Percentiles rank a stretch among this genome's conserved stretches.
Evolutionary conservation across 1,140 invertebrate genomes (phyloP).

Genomic region (Eriosoma lanigerum): DNA sequence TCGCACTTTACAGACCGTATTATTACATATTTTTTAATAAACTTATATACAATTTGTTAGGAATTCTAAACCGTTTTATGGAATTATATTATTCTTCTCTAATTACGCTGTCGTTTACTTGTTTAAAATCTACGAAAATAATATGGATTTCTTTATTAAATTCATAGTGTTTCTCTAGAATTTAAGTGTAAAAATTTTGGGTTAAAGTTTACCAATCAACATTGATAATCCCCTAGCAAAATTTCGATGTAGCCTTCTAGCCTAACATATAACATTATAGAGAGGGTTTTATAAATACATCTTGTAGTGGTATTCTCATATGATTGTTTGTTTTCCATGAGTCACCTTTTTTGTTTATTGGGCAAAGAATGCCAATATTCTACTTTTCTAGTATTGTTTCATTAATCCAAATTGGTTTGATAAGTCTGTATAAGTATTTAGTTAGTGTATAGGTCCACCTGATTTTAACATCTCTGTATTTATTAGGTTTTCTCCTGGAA

Average conservation of each 20-base stretch:
- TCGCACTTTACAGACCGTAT: conserved; percentile 9
- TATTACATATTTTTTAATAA: conserved; percentile 14
- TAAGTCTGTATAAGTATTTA: too few species aligned
- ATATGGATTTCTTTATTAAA: conserved; percentile 33
- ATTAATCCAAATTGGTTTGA: too few species aligned
- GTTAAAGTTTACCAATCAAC: neutral
- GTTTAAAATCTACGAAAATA: conserved; percentile 45
- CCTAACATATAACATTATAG: neutral
- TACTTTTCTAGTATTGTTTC: neutral
- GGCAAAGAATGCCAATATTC: neutral
- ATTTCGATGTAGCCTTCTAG: neutral
- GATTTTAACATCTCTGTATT: too few species aligned
- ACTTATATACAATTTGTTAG: conserved; percentile 50
- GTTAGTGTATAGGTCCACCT: too few species aligned
- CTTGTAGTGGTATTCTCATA: neutral
- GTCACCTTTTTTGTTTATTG: conserved; percentile 10
- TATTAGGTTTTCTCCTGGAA: too few species aligned
- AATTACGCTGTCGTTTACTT: conserved; percentile 50
- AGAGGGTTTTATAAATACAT: neutral
- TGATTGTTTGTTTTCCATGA: neutral
- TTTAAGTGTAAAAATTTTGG: conserved; percentile 52
- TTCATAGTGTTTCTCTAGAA: conserved; percentile 45
- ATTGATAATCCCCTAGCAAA: conserved; percentile 1
- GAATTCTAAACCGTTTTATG: conserved; percentile 41
- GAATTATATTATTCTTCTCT: conserved; percentile 18